Base-by-base conservation (phyloP, 1,140 invertebrate species). In the Philaenus spumarius region DNA sequence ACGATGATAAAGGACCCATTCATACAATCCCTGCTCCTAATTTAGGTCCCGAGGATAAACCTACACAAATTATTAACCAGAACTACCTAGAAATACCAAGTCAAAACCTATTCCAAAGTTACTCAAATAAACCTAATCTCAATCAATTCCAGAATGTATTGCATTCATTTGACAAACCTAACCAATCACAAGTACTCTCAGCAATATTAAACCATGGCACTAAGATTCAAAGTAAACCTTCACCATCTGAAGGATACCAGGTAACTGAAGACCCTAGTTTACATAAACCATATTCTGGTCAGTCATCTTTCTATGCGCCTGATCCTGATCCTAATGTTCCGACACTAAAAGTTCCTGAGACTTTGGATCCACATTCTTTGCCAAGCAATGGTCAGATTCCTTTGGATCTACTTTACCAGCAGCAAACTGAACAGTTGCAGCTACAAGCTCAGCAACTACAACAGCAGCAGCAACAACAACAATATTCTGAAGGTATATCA, bases 21-120 rank as follows among this genome's bases (percentile, higher is more conserved):
- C 86, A 89, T 69, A 89, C 86, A 2, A 89, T 90, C 57, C 86
- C 87, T 66, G 87, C 87, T 7, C 87, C 87, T 7, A 89, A 90
- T 72, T 72, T 87, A n/a, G 81, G 82, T 67, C 68, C 63, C 11
- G 53, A 59, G 14, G 63, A 66, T 35, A 62, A 50, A 20, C 62
- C 59, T 9, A 19, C 35, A 4, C 9, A 62, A 30, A 30, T 30
- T 30, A 9, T 30, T 15, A 17, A 30, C 26, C 26, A 30, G 26
- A 30, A 30, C 9, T 30, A 30, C 26, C 9, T 30, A 30, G 26
- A 30, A 30, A 3, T 4, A 3, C 26, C 26, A 30, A 30, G 9
- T 4, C 26, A 30, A 30, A 30, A 30, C 26, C 26, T 4, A 30
- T 30, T 30, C 9, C 26, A 30, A 30, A 30, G 3, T 30, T 30